Conservation (phyloP, 1,140 invertebrate genomes). For the Neocloeon triangulifer region DNA sequence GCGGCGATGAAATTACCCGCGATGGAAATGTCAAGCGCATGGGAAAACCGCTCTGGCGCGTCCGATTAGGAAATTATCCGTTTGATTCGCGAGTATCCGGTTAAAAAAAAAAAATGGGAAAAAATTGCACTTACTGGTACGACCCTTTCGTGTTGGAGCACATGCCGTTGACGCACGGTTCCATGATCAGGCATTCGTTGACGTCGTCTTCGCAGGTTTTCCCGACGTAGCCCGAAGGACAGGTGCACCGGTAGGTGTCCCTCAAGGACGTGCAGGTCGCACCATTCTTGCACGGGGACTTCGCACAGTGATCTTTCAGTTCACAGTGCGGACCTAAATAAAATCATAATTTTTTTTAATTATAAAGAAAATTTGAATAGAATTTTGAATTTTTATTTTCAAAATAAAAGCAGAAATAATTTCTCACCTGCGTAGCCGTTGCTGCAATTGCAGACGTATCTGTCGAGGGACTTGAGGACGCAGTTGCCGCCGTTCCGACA, state of each 20-base stretch:
- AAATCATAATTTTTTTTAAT: constrained; percentile 2
- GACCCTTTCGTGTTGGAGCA: constrained; percentile 76
- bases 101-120: neutral
- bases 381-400: neutral
- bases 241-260: constrained; percentile 56
- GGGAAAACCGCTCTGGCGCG: no score
- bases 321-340: constrained; percentile 63
- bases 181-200: constrained; percentile 46
- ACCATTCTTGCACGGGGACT: constrained; percentile 66
- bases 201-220: constrained; percentile 69
- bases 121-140: constrained; percentile 49
- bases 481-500: constrained; percentile 74
- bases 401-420: constrained; percentile 1
- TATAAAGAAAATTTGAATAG: neutral
- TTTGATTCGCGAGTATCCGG: no score
- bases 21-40: no score
- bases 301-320: constrained; percentile 68
- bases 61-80: no score
- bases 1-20: no score
- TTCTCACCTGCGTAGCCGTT: constrained; percentile 61
- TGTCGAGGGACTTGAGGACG: constrained; percentile 44
- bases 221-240: constrained; percentile 70
- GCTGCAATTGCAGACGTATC: constrained; percentile 63
- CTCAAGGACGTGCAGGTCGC: constrained; percentile 53
- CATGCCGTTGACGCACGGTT: constrained; percentile 52